Percentiles rank a stretch among this genome's conserved stretches.
Evolutionary conservation across 2,888 invertebrate species (phyloP).

Genomic region (Andrena minutula): DNA sequence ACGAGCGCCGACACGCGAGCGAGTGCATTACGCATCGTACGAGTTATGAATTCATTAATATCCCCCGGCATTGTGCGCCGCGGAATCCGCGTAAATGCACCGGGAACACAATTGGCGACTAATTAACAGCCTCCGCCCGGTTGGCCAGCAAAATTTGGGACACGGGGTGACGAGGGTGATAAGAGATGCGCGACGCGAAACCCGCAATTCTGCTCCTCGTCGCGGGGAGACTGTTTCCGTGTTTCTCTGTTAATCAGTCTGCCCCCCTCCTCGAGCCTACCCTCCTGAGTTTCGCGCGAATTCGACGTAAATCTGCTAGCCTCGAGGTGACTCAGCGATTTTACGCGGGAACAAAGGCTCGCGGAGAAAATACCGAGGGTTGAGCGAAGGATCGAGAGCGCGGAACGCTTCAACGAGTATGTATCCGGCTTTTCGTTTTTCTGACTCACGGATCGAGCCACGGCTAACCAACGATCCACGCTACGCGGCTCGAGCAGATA

Average conservation of each 20-base stretch:
- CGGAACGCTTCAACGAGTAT: constrained; percentile 26
- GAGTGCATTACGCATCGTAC: constrained; percentile 54
- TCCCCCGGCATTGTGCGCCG: constrained; percentile 10
- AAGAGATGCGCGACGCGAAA: too few species aligned
- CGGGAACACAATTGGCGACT: not conserved
- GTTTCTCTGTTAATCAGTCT: too few species aligned
- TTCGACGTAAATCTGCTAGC: not conserved
- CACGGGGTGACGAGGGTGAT: not conserved
- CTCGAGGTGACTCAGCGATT: not conserved
- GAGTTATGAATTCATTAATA: constrained; percentile 54
- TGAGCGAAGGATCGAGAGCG: constrained; percentile 27
- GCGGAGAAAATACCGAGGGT: constrained; percentile 6
- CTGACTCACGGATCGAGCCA: constrained; percentile 27
- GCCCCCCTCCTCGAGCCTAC: too few species aligned
- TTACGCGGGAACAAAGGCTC: not conserved
- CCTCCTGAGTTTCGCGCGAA: not conserved
- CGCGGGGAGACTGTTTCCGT: too few species aligned
- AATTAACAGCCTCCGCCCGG: not conserved
- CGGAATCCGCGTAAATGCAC: constrained; percentile 25
- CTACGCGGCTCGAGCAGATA: not conserved
- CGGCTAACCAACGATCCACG: constrained; percentile 14
- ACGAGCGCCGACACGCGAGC: constrained; percentile 23
- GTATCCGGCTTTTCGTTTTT: constrained; percentile 41
- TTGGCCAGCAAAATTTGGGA: not conserved
- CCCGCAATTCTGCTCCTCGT: too few species aligned